phyloP scores from a whole-genome alignment of 2,888 invertebrate genomes.

The Eristalis arbustorum region DNA sequence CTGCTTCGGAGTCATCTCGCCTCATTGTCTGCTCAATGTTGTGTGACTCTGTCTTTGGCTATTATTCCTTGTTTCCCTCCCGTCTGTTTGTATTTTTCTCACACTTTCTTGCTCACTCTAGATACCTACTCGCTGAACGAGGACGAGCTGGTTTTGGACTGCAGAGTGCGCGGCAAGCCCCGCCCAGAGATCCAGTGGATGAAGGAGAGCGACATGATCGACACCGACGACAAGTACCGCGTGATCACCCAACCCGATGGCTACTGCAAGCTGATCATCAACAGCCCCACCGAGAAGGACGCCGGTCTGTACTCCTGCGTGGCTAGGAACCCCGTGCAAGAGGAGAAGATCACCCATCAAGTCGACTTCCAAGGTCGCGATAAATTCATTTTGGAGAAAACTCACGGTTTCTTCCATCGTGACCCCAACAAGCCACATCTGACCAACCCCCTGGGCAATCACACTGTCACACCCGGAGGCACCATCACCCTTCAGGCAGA shows the following conservation, averaged over 20 bases:
- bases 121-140: slow-evolving; percentile 87
- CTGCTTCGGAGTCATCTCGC: slow-evolving; percentile 44
- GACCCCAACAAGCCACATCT: slow-evolving; percentile 86
- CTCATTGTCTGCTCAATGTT: slow-evolving; percentile 48
- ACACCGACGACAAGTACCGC: slow-evolving; percentile 82
- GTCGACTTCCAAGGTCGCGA: slow-evolving; percentile 84
- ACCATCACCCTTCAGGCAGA: slow-evolving; percentile 91
- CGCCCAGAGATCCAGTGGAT: slow-evolving; percentile 88
- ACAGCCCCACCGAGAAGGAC: slow-evolving; percentile 85
- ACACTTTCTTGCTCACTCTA: slow-evolving; percentile 73
- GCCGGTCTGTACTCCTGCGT: slow-evolving; percentile 88
- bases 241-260: slow-evolving; percentile 87
- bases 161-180: slow-evolving; percentile 88
- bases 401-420: slow-evolving; percentile 79
- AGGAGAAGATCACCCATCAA: slow-evolving; percentile 87
- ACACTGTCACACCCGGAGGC: slow-evolving; percentile 87
- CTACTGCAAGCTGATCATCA: slow-evolving; percentile 86
- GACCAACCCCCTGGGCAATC: slow-evolving; percentile 85
- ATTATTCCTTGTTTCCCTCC: slow-evolving; percentile 35
- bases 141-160: slow-evolving; percentile 89
- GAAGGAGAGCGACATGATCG: slow-evolving; percentile 85
- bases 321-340: slow-evolving; percentile 87
- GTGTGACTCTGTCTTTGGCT: slow-evolving; percentile 54
- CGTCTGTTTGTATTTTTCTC: slow-evolving; percentile 7
- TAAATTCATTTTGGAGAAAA: slow-evolving; percentile 79